These are phyloP conservation scores for Tachystola acroxantha DNA, from an alignment of 2,888 invertebrate species.

Conservation along the genomic window DNA sequence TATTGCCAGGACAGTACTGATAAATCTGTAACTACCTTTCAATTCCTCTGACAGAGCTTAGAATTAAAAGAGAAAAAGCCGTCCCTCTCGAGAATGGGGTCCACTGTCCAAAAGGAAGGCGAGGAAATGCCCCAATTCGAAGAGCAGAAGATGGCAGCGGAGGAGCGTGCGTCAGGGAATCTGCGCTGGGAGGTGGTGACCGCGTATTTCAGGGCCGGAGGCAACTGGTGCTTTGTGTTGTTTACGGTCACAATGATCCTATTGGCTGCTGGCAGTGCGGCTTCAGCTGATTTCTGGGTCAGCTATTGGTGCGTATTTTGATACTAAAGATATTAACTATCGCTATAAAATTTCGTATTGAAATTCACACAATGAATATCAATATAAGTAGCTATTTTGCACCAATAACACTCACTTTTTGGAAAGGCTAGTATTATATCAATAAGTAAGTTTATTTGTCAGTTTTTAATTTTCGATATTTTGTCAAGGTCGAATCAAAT, in stretches of 20 bases:
- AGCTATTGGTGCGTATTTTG: slow-evolving; percentile 78
- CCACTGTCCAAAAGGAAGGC: slow-evolving; percentile 33
- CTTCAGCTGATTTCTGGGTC: slow-evolving; percentile 83
- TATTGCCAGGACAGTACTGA: too few species aligned
- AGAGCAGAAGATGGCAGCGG: slow-evolving; percentile 54
- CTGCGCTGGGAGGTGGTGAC: slow-evolving; percentile 56
- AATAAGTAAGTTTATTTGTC: too few species aligned
- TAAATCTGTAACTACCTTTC: too few species aligned
- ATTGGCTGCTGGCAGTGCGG: slow-evolving; percentile 78
- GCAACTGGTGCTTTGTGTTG: slow-evolving; percentile 42
- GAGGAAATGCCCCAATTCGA: slow-evolving; percentile 51
- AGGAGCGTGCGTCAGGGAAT: slow-evolving; percentile 59
- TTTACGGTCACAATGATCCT: slow-evolving; percentile 48
- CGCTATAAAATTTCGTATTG: neutral
- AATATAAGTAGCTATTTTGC: too few species aligned
- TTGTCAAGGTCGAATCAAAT: slow-evolving; percentile 61
- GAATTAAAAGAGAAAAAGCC: slow-evolving; percentile 22
- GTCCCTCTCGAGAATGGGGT: slow-evolving; percentile 10
- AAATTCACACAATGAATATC: neutral
- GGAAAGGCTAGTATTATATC: too few species aligned
- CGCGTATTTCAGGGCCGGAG: slow-evolving; percentile 56
- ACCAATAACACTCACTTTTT: too few species aligned
- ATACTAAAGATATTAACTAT: neutral
- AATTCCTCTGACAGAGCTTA: too few species aligned
- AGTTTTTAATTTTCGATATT: slow-evolving; percentile 20